phyloP scores from a whole-genome alignment of 2,113 vertebrate genomes.

The Panthera tigris region DNA sequence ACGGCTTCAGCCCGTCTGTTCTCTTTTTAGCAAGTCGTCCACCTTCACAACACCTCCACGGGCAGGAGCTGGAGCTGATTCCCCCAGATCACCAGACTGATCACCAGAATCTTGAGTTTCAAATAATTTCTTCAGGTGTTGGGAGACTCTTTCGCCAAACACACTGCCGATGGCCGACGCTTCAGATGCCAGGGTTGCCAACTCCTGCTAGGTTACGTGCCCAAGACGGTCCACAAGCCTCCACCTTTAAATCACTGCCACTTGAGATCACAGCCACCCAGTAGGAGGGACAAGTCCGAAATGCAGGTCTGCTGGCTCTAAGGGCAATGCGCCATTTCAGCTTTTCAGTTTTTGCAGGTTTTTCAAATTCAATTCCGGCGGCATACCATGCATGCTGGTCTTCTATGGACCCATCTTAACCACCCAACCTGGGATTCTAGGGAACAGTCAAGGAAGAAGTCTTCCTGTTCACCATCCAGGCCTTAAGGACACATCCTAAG shows the following conservation, averaged over 20 bases:
- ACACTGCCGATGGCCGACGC: conserved; percentile 93
- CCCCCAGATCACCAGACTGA: conserved; percentile 85
- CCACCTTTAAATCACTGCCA: conserved; percentile 92
- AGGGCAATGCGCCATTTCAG: background rate
- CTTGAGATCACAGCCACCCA: background rate
- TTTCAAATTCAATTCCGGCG: background rate
- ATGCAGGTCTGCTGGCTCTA: background rate
- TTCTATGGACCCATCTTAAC: background rate
- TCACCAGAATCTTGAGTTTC: conserved; percentile 95
- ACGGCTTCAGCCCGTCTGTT: background rate
- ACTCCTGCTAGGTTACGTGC: conserved; percentile 94
- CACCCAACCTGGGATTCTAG: background rate
- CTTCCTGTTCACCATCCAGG: background rate
- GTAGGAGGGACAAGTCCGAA: background rate
- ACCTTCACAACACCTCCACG: conserved; percentile 93
- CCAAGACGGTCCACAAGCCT: conserved; percentile 95
- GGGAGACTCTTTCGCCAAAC: conserved; percentile 93
- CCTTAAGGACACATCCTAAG: background rate
- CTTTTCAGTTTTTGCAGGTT: background rate
- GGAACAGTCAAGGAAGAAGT: background rate
- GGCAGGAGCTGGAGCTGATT: conserved; percentile 93
- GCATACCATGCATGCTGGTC: background rate
- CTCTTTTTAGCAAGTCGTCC: conserved; percentile 91
- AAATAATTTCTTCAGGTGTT: conserved; percentile 93
- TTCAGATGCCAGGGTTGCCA: conserved; percentile 91